Conservation (phyloP, 1,140 invertebrate genomes). For the Scaptodrosophila lebanonensis region DNA sequence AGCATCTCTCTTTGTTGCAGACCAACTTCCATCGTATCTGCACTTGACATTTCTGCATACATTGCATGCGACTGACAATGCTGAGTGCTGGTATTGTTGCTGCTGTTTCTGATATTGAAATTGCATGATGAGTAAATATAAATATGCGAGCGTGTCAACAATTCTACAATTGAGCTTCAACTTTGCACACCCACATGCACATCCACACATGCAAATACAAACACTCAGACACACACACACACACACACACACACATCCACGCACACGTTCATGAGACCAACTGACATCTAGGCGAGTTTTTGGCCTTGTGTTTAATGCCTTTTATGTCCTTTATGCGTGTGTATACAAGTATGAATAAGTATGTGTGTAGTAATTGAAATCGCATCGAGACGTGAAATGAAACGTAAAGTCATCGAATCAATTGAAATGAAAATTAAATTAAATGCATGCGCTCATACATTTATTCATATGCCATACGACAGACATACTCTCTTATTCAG, state of each 20-base stretch:
- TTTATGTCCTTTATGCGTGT: background rate
- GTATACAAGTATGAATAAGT: background rate
- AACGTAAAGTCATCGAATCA: slow-evolving; percentile 75
- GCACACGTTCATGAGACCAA: slow-evolving; percentile 15
- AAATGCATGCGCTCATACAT: slow-evolving; percentile 70
- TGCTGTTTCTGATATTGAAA: background rate
- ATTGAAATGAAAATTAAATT: slow-evolving; percentile 76
- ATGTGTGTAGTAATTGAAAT: slow-evolving; percentile 61
- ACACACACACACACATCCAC: slow-evolving; percentile 6
- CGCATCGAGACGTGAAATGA: slow-evolving; percentile 72
- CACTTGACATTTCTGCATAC: too few relatives aligned
- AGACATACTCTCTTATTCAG: slow-evolving; percentile 11
- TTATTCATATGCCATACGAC: slow-evolving; percentile 55
- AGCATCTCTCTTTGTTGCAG: too few relatives aligned
- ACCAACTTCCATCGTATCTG: too few relatives aligned
- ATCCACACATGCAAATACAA: background rate
- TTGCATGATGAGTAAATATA: slow-evolving; percentile 29
- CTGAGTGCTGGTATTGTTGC: slow-evolving; percentile 2
- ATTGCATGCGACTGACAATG: too few relatives aligned
- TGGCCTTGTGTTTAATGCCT: slow-evolving; percentile 7
- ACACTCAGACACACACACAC: slow-evolving; percentile 16
- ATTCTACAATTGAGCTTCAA: slow-evolving; percentile 2
- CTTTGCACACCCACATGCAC: slow-evolving; percentile 26
- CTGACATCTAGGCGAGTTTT: slow-evolving; percentile 24
- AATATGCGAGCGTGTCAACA: slow-evolving; percentile 45